These are phyloP conservation scores for Atopsyche davidsoni DNA, from an alignment of 1,140 invertebrate genomes.

Conservation along the genomic window DNA sequence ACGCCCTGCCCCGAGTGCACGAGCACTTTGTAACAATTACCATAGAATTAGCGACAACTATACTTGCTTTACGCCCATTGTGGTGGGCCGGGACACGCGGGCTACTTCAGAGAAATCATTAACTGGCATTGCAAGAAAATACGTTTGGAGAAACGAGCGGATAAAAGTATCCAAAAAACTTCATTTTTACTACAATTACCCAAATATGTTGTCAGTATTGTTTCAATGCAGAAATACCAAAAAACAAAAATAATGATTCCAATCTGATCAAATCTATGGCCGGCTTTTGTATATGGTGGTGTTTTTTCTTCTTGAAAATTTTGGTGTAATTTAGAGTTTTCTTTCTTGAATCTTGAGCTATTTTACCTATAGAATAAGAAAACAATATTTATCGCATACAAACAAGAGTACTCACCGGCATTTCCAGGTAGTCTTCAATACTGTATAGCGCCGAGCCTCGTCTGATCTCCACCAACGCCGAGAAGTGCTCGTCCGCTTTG, in stretches of 20 bases:
- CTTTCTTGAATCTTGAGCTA: no score
- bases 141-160: background rate
- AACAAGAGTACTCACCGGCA: constrained; percentile 49
- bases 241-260: no score
- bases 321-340: no score
- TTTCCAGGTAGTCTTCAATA: constrained; percentile 43
- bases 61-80: constrained; percentile 11
- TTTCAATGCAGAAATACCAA: no score
- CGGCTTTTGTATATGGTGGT: no score
- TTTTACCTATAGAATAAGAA: no score
- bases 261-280: no score
- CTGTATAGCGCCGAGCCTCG: constrained; percentile 43
- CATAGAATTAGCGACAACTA: constrained; percentile 26
- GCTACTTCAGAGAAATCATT: background rate
- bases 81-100: constrained; percentile 1
- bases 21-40: constrained; percentile 18
- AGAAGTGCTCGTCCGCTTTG: constrained; percentile 43
- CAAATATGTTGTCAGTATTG: no score
- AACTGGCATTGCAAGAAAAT: background rate
- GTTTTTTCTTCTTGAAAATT: no score
- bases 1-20: background rate
- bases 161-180: background rate
- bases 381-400: no score
- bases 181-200: no score
- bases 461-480: constrained; percentile 42